These are phyloP conservation scores for Megamerina dolium DNA, from an alignment of 2,888 invertebrate genomes.

Conservation along the genomic window DNA sequence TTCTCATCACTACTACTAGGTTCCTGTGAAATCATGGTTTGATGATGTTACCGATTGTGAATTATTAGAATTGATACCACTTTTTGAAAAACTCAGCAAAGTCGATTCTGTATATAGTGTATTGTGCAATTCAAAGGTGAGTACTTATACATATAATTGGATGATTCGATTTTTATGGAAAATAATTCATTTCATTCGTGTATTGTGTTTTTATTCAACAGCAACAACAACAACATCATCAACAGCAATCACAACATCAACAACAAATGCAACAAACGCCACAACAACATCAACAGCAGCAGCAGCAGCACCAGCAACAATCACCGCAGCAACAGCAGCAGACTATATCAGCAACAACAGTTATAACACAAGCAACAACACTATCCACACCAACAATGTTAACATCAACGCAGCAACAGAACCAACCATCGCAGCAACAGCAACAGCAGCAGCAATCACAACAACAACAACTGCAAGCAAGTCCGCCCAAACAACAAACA, in stretches of 20 bases:
- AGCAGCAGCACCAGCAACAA: constrained; percentile 33
- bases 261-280: constrained; percentile 33
- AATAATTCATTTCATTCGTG: no score
- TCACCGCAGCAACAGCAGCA: constrained; percentile 28
- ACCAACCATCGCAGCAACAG: constrained; percentile 29
- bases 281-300: constrained; percentile 27
- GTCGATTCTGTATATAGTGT: constrained; percentile 96
- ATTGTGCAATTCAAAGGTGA: constrained; percentile 79
- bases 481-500: constrained; percentile 50
- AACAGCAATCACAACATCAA: no score
- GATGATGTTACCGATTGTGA: constrained; percentile 98
- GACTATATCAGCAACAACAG: constrained; percentile 44
- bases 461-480: constrained; percentile 29
- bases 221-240: constrained; percentile 23
- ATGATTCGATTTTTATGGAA: constrained; percentile 1
- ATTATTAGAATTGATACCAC: constrained; percentile 92
- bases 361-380: constrained; percentile 44
- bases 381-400: constrained; percentile 41
- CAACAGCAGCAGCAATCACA: constrained; percentile 31
- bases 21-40: constrained; percentile 99
- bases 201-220: constrained; percentile 4
- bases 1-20: no score
- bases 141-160: constrained; percentile 55
- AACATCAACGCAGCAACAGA: constrained; percentile 27
- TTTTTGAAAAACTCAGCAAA: constrained; percentile 94